phyloP scores from a whole-genome alignment of 1,140 invertebrate genomes.

The Ephestia elutella region DNA sequence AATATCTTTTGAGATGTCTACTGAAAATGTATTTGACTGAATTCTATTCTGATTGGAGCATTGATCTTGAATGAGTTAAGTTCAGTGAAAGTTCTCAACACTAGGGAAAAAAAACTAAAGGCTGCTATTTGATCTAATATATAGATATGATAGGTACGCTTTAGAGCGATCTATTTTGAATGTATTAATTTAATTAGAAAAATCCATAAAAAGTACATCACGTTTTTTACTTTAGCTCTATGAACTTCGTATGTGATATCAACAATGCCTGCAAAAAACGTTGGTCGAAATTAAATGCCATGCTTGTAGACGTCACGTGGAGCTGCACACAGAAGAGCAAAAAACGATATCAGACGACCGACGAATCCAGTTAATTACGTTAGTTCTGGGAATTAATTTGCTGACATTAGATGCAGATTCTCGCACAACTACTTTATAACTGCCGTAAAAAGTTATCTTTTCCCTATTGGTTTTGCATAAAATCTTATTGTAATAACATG shows the following conservation, averaged over 20 bases:
- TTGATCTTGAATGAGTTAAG: slow-evolving; percentile 13
- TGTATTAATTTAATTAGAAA: background rate
- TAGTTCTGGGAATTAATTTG: no score
- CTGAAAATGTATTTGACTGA: background rate
- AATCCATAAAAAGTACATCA: background rate
- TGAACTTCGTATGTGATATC: background rate
- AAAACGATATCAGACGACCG: background rate
- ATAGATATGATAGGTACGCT: no score
- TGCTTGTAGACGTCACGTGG: slow-evolving; percentile 1
- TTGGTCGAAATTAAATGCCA: background rate
- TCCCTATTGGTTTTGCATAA: no score
- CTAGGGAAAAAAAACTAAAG: no score
- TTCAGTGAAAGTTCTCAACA: background rate
- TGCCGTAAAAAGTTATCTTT: no score
- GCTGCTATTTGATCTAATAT: no score
- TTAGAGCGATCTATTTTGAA: no score
- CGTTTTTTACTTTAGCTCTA: background rate
- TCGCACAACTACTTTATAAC: no score
- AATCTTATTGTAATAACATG: no score
- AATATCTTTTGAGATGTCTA: background rate
- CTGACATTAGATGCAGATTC: no score
- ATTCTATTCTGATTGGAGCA: slow-evolving; percentile 11
- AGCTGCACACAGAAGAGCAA: background rate
- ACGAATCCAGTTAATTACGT: no score
- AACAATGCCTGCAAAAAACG: background rate